phyloP scores from a whole-genome alignment of 2,888 invertebrate genomes.

The Drosophila heteroneura region DNA sequence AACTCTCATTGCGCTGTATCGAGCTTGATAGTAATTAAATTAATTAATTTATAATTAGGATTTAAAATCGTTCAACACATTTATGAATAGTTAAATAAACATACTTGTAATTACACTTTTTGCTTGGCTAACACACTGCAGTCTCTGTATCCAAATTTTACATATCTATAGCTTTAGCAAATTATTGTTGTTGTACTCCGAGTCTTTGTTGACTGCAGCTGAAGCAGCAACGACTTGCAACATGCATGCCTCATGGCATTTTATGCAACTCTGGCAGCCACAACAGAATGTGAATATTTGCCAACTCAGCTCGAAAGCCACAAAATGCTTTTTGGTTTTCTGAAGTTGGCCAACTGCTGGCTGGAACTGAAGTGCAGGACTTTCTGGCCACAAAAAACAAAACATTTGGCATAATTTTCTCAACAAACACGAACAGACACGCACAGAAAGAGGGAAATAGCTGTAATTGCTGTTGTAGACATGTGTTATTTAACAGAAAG shows the following conservation, averaged over 20 bases:
- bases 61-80: not conserved
- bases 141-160: not conserved
- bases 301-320: constrained; percentile 34
- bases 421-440: constrained; percentile 24
- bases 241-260: constrained; percentile 10
- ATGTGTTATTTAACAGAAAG: not conserved
- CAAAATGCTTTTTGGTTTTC: constrained; percentile 55
- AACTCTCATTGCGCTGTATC: not conserved
- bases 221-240: constrained; percentile 8
- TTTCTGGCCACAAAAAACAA: constrained; percentile 20
- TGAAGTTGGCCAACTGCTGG: constrained; percentile 28
- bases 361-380: constrained; percentile 51
- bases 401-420: constrained; percentile 64
- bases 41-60: not conserved
- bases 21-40: not conserved
- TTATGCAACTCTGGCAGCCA: constrained; percentile 25
- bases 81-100: not conserved
- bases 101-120: not conserved
- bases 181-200: not conserved
- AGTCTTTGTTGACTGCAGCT: constrained; percentile 6
- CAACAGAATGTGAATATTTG: constrained; percentile 47
- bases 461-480: constrained; percentile 10
- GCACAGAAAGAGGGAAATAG: not conserved
- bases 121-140: not conserved
- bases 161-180: not conserved